Conservation (phyloP, 2,113 vertebrate genomes). For the Caloenas nicobarica region DNA sequence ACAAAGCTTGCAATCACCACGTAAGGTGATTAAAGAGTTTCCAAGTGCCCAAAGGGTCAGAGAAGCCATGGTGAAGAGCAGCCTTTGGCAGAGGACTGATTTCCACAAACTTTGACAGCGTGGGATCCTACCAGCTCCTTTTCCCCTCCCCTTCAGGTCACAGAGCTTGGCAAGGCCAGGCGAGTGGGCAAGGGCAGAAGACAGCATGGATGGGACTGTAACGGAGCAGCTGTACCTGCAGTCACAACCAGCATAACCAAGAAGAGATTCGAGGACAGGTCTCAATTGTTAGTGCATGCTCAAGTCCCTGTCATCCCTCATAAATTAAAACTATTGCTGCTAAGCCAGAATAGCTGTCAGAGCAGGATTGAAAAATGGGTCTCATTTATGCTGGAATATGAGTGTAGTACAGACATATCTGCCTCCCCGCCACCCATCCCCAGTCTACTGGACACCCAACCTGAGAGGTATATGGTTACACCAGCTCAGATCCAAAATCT, state of each 20-base stretch:
- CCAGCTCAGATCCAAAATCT: neutral
- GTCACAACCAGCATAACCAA: neutral
- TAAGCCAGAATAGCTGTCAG: neutral
- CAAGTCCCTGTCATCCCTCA: neutral
- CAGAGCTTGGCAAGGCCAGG: rapidly evolving
- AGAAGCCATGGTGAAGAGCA: neutral
- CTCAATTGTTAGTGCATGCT: neutral
- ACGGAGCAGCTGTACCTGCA: neutral
- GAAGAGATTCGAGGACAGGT: neutral
- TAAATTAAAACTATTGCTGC: neutral
- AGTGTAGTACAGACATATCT: neutral
- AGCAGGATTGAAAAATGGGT: neutral
- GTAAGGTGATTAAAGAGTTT: neutral
- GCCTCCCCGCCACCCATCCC: neutral
- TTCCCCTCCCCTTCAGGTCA: neutral
- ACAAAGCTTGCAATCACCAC: neutral
- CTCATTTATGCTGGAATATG: neutral
- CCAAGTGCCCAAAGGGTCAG: neutral
- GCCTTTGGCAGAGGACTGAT: neutral
- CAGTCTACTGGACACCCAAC: neutral
- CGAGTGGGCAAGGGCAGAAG: neutral
- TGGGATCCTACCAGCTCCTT: neutral
- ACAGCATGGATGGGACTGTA: neutral
- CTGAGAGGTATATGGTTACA: neutral
- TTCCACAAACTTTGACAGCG: neutral